Evolutionary conservation across 2,797 vertebrate genomes (phyloP), one percentile per base, ranked within the genome.

Genomic region (Falco novaeseelandiae): DNA sequence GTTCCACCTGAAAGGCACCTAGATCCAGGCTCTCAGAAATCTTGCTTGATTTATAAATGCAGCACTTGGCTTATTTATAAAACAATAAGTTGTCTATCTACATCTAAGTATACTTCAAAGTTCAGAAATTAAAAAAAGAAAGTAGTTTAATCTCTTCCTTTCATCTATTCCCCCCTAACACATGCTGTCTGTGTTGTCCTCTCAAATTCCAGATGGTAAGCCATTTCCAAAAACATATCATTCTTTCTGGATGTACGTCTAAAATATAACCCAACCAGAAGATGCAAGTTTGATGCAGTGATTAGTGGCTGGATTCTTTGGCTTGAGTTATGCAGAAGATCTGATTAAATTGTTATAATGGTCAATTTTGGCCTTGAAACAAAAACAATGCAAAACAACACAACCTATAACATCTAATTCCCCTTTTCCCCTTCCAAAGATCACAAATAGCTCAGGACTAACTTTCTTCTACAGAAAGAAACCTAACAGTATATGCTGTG

Each of bases 291-390:
- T 42, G 66, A 52, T 79, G 46, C 86, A 51, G 65, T 22, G 48
- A 71, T 90, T 86, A 93, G 83, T 74, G 89, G 73, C 36, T 63
- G 36, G 69, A 83, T 93, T 83, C 69, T 89, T 87, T 87, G 29
- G 70, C 40, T 69, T 69, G 40, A 69, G 49, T 67, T 72, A 79
- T 30, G n/a, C 77, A 89, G 34, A 78, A 62, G 44, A 72, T 42
- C 54, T 36, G n/a, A 87, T 92, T 87, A 54, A 82, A 92, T 84
- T 90, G 94, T 82, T 94, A 32, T 26, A 82, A 58, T 34, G 29
- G 26, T 32, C 34, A 23, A 51, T 65, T 82, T 54, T 54, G 54
- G 49, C 54, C 44, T 83, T 59, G 57, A 71, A 94, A 59, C 13
- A 71, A 83, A 92, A 92, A 6, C 46, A 72, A 46, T 30, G 51